Percentiles rank a stretch among this genome's conserved stretches.
phyloP scores from a whole-genome alignment of 2,888 invertebrate genomes.

The Axea sp. region DNA sequence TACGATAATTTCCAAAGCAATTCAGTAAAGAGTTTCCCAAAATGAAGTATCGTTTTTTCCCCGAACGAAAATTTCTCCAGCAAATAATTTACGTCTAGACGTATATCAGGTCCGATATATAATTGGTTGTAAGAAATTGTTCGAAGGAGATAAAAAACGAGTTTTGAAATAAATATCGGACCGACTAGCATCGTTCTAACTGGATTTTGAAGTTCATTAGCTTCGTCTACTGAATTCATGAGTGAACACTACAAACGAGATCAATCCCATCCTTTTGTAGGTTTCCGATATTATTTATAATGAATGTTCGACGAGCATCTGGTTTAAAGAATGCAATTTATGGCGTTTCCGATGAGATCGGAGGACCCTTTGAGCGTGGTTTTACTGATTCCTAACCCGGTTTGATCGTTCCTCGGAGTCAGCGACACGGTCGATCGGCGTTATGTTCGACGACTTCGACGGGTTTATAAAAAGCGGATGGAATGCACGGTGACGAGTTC shows the following conservation, averaged over 20 bases:
- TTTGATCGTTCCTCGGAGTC: constrained; percentile 40
- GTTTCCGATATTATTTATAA: constrained; percentile 57
- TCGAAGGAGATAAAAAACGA: constrained; percentile 12
- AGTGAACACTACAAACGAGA: constrained; percentile 55
- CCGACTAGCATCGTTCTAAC: constrained; percentile 13
- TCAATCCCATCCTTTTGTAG: constrained; percentile 50
- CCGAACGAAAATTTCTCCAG: constrained; percentile 1
- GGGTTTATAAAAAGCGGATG: constrained; percentile 60
- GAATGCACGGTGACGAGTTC: constrained; percentile 58
- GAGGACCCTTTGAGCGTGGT: constrained; percentile 39
- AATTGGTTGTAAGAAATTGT: constrained; percentile 23
- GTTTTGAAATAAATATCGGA: constrained; percentile 14
- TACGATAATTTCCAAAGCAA: too few species aligned
- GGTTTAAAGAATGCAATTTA: constrained; percentile 58
- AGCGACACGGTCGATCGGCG: constrained; percentile 39
- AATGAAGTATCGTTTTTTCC: too few species aligned
- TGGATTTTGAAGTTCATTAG: constrained; percentile 46
- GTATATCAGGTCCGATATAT: neutral
- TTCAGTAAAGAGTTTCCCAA: too few species aligned
- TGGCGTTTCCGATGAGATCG: constrained; percentile 52
- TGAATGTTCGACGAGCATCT: constrained; percentile 48
- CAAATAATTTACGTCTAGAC: neutral
- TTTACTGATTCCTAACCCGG: constrained; percentile 51
- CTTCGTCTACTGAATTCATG: constrained; percentile 42
- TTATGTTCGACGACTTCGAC: constrained; percentile 56